phyloP scores from a whole-genome alignment of 2,888 invertebrate genomes.

The Dione vanillae region DNA sequence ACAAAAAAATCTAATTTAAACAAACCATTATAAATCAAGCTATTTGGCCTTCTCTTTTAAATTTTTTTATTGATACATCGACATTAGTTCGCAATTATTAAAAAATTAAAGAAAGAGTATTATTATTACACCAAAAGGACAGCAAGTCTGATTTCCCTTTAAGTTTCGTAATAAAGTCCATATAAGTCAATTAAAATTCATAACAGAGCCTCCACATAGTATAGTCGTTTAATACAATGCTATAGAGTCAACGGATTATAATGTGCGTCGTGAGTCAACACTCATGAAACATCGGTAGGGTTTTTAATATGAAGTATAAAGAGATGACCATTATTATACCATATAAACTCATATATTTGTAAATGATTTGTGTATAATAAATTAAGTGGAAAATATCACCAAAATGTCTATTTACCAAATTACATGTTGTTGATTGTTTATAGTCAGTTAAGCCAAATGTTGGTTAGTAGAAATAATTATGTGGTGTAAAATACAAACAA shows the following conservation, averaged over 20 bases:
- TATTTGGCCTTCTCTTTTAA: no score
- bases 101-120: not conserved
- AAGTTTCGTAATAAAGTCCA: slow-evolving; percentile 55
- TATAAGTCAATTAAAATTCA: slow-evolving; percentile 70
- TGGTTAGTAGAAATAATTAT: no score
- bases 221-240: slow-evolving; percentile 57
- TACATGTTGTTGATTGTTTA: not conserved
- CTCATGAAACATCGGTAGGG: slow-evolving; percentile 49
- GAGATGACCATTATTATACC: not conserved
- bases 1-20: no score
- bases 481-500: no score
- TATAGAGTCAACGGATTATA: slow-evolving; percentile 49
- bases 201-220: slow-evolving; percentile 57
- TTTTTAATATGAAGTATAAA: slow-evolving; percentile 26
- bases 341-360: not conserved
- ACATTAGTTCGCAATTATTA: no score
- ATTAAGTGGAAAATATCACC: not conserved
- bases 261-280: slow-evolving; percentile 65
- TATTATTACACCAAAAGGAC: not conserved
- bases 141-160: slow-evolving; percentile 41
- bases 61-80: no score
- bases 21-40: no score
- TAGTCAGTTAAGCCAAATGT: no score
- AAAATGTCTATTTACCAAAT: not conserved
- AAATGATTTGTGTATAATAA: not conserved